Evolutionary conservation across 2,888 invertebrate species (phyloP), one percentile per base, ranked within the genome.

Genomic region (Tenodera sinensis): DNA sequence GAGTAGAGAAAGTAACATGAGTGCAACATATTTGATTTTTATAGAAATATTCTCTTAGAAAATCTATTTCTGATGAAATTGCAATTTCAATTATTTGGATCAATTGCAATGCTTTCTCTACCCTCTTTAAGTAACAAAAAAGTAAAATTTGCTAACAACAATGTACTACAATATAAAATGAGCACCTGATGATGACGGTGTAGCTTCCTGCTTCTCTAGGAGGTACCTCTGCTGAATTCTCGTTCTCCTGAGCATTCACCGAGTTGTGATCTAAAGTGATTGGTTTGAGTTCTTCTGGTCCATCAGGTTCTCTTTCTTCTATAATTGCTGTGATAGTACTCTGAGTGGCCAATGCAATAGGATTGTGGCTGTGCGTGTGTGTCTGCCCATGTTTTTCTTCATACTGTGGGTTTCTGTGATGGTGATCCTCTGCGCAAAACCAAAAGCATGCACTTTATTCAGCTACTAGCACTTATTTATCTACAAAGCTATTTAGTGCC

Each of bases 131-230:
- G 42, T 12, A 12, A 7, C 34, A 7, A 34, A 7, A 34, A 34
- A 34, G 34, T 34, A 42, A 2, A 42, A 42, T 20, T 71, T 71
- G 1, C 54, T 71, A 71, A 1, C 12, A 28, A n/a, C n/a, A 14
- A 3, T 27, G 30, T 28, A 8, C 30, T 42, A 85, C 47, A 28
- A 25, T 20, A 42, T 85, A 27, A 20, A 20, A 85, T 85, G 84
- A 27, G 54, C 34, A 95, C 93, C 96, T 95, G 90, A 97, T 94
- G 91, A 97, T 97, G 85, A 97, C 97, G 0, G 97, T 97, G 91
- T 97, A 97, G 91, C 96, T 96, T 91, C 96, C 96, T 27, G 82
- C 83, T 0, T 95, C 95, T 87, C 87, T 87, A 28, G 90, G 89
- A 83, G 88, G 83, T 85, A 84, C 20, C 4, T 90, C 90, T 71